Conservation (phyloP, 53 echinoderm and acorn worm species). For the Echinometra lucunter region DNA sequence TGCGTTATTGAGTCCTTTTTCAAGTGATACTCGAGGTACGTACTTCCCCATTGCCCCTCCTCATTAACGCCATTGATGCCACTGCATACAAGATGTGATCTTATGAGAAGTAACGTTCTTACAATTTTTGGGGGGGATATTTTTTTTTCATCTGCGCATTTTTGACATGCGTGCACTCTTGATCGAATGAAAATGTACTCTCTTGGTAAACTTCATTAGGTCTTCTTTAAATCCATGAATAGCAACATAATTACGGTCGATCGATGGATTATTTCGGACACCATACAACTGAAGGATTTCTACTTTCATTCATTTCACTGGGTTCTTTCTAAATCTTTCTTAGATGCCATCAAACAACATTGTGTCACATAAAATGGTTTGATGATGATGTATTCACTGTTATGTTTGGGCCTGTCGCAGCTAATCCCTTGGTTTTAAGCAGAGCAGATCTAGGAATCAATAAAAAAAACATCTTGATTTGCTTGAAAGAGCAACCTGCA, state of each 20-base stretch:
- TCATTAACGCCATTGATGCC: too few relatives aligned
- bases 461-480: neutral
- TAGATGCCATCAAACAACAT: constrained; percentile 31
- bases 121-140: too few relatives aligned
- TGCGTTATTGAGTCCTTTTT: too few relatives aligned
- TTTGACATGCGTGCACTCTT: neutral
- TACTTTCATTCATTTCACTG: neutral
- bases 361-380: constrained; percentile 36
- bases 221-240: neutral
- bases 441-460: neutral
- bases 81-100: too few relatives aligned
- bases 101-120: too few relatives aligned
- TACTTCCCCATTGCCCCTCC: too few relatives aligned
- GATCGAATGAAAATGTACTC: neutral
- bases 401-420: neutral
- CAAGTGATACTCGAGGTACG: too few relatives aligned
- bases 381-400: constrained; percentile 1
- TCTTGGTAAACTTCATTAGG: neutral
- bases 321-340: neutral
- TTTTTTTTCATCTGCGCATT: too few relatives aligned
- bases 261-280: constrained; percentile 1
- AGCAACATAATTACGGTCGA: constrained; percentile 35
- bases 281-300: neutral
- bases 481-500: neutral
- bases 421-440: neutral